phyloP scores from a whole-genome alignment of 2,888 invertebrate species.

The Tipula vernalis region DNA sequence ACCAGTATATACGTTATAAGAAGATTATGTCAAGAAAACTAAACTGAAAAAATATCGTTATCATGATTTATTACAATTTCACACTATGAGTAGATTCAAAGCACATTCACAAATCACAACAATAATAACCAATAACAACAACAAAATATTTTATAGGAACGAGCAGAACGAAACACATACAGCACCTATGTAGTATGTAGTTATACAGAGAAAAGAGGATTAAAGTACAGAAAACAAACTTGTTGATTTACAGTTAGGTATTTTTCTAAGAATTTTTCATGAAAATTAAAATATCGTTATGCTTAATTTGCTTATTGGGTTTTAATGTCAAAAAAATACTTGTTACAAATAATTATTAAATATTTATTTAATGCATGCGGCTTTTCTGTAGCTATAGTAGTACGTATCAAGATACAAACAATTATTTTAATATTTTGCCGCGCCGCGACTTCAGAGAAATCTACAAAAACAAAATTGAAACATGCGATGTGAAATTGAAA shows the following conservation, averaged over 20 bases:
- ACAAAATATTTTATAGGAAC: not conserved
- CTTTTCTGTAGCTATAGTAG: not conserved
- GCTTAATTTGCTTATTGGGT: not conserved
- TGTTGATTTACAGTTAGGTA: not conserved
- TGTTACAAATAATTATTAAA: not conserved
- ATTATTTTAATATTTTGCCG: no score
- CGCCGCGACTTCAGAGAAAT: no score
- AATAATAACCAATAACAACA: not conserved
- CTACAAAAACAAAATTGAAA: not conserved
- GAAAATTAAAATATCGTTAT: not conserved
- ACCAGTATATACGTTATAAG: no score
- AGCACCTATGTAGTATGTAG: not conserved
- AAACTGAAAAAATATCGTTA: not conserved
- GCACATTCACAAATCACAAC: not conserved
- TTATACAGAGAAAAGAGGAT: not conserved
- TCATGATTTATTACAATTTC: not conserved
- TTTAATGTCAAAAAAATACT: not conserved
- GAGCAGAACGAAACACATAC: not conserved
- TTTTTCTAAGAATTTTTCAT: not conserved
- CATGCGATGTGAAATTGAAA: no score
- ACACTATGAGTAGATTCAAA: not conserved
- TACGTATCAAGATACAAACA: not conserved
- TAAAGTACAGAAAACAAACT: not conserved
- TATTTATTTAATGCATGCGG: not conserved
- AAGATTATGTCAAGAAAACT: not conserved